Percentiles rank a stretch among this genome's conserved stretches.
phyloP scores from a whole-genome alignment of 2,888 invertebrate genomes.

The Eutolmus rufibarbis region DNA sequence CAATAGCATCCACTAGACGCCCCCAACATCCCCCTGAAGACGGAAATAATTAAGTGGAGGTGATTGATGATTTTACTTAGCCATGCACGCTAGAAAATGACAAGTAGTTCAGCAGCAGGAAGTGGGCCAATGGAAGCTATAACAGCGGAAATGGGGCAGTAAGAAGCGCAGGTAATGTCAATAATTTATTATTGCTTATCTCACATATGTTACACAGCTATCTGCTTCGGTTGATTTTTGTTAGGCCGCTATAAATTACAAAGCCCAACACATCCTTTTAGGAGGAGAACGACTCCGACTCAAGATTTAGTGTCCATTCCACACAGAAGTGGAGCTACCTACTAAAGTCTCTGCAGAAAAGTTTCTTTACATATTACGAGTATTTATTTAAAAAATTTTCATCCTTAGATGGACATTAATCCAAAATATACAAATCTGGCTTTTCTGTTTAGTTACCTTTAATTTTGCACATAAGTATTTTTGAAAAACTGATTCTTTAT shows the following conservation, averaged over 20 bases:
- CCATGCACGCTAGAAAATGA: not conserved
- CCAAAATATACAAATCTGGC: no score
- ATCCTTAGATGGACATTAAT: no score
- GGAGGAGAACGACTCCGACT: no score
- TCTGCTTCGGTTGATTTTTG: not conserved
- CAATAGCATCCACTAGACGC: not conserved
- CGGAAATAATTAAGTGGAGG: not conserved
- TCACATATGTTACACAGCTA: not conserved
- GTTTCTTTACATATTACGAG: no score
- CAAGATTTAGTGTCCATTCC: no score
- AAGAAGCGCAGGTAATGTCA: not conserved
- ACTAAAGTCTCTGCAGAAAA: no score
- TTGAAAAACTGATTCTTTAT: no score
- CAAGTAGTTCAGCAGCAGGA: not conserved
- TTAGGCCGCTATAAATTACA: not conserved
- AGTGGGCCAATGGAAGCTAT: not conserved
- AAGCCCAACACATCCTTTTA: not conserved
- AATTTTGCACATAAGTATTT: no score
- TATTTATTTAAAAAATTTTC: no score
- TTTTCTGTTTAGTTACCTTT: no score
- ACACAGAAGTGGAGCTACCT: no score
- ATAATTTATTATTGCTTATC: constrained; percentile 39
- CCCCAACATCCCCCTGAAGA: not conserved
- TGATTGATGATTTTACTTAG: not conserved
- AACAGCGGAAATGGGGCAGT: not conserved